A percentile compares a stretch with the other conserved stretches of the same genome.
These are phyloP conservation scores for Oscheius sp. DNA, from an alignment of 2,888 invertebrate species.

Conservation along the genomic window DNA sequence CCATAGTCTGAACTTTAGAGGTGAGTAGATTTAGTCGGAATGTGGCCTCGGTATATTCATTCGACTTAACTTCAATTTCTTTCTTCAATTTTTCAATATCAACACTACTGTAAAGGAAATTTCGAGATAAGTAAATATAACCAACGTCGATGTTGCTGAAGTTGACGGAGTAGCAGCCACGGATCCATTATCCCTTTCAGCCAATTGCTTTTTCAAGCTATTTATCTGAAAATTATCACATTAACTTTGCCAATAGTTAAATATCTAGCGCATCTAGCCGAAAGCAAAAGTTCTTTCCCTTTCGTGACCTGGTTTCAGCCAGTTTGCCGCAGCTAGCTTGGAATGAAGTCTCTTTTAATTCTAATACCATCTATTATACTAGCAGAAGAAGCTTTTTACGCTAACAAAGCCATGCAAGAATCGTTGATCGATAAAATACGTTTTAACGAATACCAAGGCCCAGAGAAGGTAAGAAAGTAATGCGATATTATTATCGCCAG, in stretches of 20 bases:
- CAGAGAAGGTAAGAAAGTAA: slow-evolving; percentile 26
- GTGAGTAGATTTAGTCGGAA: slow-evolving; percentile 36
- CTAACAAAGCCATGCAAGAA: slow-evolving; percentile 3
- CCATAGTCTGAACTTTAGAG: slow-evolving; percentile 4
- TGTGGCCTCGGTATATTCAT: slow-evolving; percentile 23
- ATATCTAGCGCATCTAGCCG: neutral
- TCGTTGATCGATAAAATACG: slow-evolving; percentile 28
- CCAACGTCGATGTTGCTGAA: neutral
- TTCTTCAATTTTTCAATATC: slow-evolving; percentile 14
- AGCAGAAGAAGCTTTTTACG: slow-evolving; percentile 32
- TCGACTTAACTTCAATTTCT: slow-evolving; percentile 25
- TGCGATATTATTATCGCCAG: neutral
- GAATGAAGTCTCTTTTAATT: slow-evolving; percentile 15
- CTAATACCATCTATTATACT: neutral
- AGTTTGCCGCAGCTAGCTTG: slow-evolving; percentile 8
- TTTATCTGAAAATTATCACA: neutral
- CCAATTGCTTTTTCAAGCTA: neutral
- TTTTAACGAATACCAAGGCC: slow-evolving; percentile 30
- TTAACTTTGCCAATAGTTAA: neutral
- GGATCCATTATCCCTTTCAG: too few relatives aligned
- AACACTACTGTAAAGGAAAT: neutral
- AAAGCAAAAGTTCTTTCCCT: slow-evolving; percentile 26
- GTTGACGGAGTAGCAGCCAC: neutral
- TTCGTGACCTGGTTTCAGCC: slow-evolving; percentile 30
- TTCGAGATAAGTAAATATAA: neutral